Evolutionary conservation across 2,113 vertebrate genomes (phyloP), one percentile per base, ranked within the genome.

Genomic region (Epinephelus fuscoguttatus): DNA sequence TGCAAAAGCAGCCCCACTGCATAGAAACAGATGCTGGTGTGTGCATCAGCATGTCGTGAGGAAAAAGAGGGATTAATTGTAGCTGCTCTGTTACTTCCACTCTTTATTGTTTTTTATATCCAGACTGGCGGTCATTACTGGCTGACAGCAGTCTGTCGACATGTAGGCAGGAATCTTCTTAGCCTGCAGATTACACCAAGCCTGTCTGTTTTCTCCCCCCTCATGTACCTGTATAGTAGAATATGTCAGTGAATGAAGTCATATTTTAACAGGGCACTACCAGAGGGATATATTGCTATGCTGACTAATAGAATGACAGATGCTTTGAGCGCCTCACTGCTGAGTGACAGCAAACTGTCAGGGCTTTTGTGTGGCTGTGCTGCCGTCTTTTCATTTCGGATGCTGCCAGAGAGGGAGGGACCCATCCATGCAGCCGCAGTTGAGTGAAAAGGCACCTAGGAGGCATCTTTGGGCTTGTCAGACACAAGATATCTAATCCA

Each of bases 281-380:
- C 84, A 67, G 79, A 93, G 78, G 84, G 89, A 85, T 73, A 80
- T 33, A 83, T 78, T 75, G 83, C 77, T 63, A 5, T 83, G 89
- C 93, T 89, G 91, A 93, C 87, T 91, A 84, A 84, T 84, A 80
- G 80, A 82, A 45, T 87, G 92, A 85, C 90, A 82, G 78, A 84
- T 81, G 86, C 88, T 89, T 82, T 88, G 90, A 92, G 81, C 73
- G 70, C 81, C 82, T 89, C 1, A 1, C 73, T 49, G 80, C 84
- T 87, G 89, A 94, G 84, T 93, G 94, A 91, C 91, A 91, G 86
- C 82, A 84, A 79, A 93, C 87, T 90, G 93, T 91, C 90, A 79
- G 80, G 59, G 77, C 84, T 85, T 89, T 85, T 91, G 83, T 88
- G 79, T 14, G 80, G 75, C 84, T 75, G 56, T 61, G 78, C 80